These are phyloP conservation scores for Pectinophora gossypiella DNA, from an alignment of 1,140 invertebrate genomes.

Conservation along the genomic window DNA sequence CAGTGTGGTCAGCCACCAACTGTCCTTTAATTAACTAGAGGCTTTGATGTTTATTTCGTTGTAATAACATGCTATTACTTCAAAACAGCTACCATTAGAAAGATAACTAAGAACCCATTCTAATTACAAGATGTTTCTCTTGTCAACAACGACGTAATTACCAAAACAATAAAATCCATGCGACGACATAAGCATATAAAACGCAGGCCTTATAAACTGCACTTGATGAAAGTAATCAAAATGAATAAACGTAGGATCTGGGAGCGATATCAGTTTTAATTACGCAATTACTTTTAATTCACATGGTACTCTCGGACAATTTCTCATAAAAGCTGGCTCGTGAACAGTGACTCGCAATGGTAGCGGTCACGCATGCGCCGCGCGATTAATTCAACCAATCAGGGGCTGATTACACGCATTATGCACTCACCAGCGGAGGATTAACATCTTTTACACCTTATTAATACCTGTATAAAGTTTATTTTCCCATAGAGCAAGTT, in stretches of 20 bases:
- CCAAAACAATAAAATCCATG: too few species aligned
- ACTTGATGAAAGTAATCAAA: constrained; percentile 1
- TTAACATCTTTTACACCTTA: background rate
- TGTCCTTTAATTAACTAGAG: too few species aligned
- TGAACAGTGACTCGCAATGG: constrained; percentile 47
- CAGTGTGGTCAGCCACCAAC: too few species aligned
- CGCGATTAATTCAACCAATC: constrained; percentile 72
- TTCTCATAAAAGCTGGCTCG: constrained; percentile 56
- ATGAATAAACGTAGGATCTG: constrained; percentile 9
- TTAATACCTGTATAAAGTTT: background rate
- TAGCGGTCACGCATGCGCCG: constrained; percentile 66
- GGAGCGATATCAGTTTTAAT: constrained; percentile 63
- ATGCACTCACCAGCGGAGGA: constrained; percentile 36
- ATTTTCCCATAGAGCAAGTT: background rate
- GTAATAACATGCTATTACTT: too few species aligned
- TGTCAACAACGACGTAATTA: too few species aligned
- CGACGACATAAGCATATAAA: too few species aligned
- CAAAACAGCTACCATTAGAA: too few species aligned
- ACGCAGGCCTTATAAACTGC: background rate
- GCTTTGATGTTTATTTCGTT: too few species aligned
- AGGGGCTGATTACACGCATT: constrained; percentile 71
- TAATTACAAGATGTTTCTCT: too few species aligned
- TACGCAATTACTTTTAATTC: constrained; percentile 70
- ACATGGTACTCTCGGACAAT: constrained; percentile 41
- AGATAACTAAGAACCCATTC: too few species aligned